phyloP scores from a whole-genome alignment of 2,797 vertebrate genomes.

The Lagorchestes hirsutus region DNA sequence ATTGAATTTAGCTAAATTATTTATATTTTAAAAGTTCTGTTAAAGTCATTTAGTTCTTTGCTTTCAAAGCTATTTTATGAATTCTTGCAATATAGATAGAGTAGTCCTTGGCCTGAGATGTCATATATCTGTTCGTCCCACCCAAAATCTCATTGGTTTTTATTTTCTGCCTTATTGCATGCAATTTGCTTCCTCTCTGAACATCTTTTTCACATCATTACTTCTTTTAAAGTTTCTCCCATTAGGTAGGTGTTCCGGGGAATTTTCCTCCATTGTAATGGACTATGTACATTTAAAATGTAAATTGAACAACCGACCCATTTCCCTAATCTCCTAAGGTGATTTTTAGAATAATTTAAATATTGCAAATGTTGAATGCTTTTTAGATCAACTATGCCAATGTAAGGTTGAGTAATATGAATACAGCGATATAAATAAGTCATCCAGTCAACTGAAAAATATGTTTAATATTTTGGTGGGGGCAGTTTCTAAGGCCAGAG shows the following conservation, averaged over 20 bases:
- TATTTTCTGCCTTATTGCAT: slow-evolving; percentile 83
- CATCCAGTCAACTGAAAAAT: background rate
- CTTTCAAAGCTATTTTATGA: slow-evolving; percentile 40
- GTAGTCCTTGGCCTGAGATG: slow-evolving; percentile 26
- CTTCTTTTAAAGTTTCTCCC: slow-evolving; percentile 80
- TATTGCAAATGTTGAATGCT: slow-evolving; percentile 3
- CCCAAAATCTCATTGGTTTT: slow-evolving; percentile 74
- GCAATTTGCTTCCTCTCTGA: slow-evolving; percentile 74
- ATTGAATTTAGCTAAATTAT: slow-evolving; percentile 49
- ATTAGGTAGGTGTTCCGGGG: slow-evolving; percentile 76
- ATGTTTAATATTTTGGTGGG: slow-evolving; percentile 24
- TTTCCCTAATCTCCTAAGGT: slow-evolving; percentile 58
- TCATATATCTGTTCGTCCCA: slow-evolving; percentile 56
- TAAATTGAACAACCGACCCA: slow-evolving; percentile 67
- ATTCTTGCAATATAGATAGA: slow-evolving; percentile 26
- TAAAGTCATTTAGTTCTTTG: slow-evolving; percentile 25
- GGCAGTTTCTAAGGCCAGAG: background rate
- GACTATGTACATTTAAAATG: slow-evolving; percentile 72
- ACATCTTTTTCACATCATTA: slow-evolving; percentile 81
- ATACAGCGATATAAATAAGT: background rate
- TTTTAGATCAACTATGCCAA: slow-evolving; percentile 44
- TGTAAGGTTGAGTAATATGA: slow-evolving; percentile 6
- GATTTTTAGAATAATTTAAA: slow-evolving; percentile 57
- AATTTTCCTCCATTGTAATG: slow-evolving; percentile 74
- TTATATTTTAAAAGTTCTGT: slow-evolving; percentile 51